Conservation (phyloP, 2,888 invertebrate genomes). For the Prenolepis imparis region DNA sequence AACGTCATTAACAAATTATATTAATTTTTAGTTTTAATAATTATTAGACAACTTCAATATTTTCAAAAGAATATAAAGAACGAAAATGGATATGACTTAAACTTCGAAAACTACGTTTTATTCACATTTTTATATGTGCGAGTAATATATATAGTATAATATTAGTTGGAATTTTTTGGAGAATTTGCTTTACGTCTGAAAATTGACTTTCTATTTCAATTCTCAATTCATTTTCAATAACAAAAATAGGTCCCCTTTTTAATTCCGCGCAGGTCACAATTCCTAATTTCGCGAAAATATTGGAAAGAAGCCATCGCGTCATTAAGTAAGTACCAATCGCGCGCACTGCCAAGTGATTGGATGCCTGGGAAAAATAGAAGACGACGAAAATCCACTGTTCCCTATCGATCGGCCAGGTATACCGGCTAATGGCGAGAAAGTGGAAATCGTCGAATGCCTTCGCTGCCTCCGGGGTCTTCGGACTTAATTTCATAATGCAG, state of each 20-base stretch:
- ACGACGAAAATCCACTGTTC: conserved; percentile 42
- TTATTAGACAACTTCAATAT: not conserved
- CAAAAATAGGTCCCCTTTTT: not conserved
- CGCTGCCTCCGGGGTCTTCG: conserved; percentile 31
- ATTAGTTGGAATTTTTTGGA: not conserved
- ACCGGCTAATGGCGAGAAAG: conserved; percentile 53
- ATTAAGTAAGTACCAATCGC: conserved; percentile 55
- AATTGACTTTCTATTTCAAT: not conserved
- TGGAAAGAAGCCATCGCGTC: conserved; percentile 43
- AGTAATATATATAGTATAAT: not conserved
- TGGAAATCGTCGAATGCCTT: conserved; percentile 52
- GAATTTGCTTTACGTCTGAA: not conserved
- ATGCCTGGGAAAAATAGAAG: conserved; percentile 39
- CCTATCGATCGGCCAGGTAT: conserved; percentile 51
- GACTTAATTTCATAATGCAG: conserved; percentile 75
- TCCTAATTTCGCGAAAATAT: conserved; percentile 48
- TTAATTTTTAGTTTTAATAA: not conserved
- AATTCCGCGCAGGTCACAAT: conserved; percentile 35
- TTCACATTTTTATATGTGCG: not conserved
- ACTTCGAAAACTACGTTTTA: not conserved
- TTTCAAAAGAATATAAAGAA: not conserved
- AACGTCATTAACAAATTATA: not conserved
- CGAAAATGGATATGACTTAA: not conserved
- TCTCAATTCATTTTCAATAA: not conserved
- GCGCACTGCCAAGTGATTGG: conserved; percentile 52